Evolutionary conservation across 2,113 vertebrate genomes (phyloP).

Genomic region (Arvicanthis niloticus): DNA sequence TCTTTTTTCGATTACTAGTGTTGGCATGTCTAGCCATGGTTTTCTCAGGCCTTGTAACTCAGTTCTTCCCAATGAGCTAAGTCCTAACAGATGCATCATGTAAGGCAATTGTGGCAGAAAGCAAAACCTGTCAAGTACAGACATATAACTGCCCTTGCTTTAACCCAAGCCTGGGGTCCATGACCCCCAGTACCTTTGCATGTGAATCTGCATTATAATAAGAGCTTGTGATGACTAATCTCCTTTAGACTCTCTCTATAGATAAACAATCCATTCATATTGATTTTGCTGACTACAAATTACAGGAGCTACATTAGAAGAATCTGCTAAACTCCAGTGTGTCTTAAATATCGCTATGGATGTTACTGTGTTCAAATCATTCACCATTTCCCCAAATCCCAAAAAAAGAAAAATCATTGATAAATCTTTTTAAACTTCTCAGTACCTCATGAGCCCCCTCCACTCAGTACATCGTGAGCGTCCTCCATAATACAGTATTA

Average conservation of each 20-base stretch:
- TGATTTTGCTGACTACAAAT: slow-evolving; percentile 51
- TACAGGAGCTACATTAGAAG: background rate
- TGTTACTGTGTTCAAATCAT: slow-evolving; percentile 51
- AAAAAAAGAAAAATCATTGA: background rate
- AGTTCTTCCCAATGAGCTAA: background rate
- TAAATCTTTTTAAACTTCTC: slow-evolving; percentile 55
- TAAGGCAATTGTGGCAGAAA: background rate
- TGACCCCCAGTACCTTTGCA: background rate
- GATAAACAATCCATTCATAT: slow-evolving; percentile 48
- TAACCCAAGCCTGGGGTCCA: background rate
- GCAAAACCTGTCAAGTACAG: background rate
- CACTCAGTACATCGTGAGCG: background rate
- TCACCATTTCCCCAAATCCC: slow-evolving; percentile 31
- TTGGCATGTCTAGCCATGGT: background rate
- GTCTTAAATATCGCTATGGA: slow-evolving; percentile 40
- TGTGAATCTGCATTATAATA: background rate
- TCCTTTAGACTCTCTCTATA: background rate
- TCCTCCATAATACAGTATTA: slow-evolving; percentile 38
- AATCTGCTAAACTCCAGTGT: slow-evolving; percentile 1
- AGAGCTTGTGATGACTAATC: slow-evolving; percentile 13
- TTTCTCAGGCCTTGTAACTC: background rate
- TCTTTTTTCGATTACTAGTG: background rate
- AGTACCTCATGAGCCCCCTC: slow-evolving; percentile 22
- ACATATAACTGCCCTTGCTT: background rate
- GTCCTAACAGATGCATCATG: background rate